These are phyloP conservation scores for Catharus ustulatus DNA, from an alignment of 2,797 vertebrate species.

Conservation along the genomic window DNA sequence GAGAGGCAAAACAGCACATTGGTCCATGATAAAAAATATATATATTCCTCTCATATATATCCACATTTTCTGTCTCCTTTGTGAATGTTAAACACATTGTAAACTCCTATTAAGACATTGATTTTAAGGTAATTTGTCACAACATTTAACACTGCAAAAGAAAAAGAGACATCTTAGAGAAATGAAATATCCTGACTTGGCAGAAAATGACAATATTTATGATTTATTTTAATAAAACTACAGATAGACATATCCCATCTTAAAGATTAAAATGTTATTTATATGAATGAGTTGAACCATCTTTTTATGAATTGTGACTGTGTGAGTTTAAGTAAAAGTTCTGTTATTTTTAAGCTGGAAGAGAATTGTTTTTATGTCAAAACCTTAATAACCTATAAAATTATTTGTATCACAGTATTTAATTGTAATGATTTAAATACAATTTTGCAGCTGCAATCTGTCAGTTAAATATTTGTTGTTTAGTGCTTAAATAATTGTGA, in stretches of 20 bases:
- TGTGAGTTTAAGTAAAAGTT: not conserved
- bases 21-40: not conserved
- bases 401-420: not conserved
- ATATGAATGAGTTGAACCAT: not conserved
- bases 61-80: not conserved
- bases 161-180: not conserved
- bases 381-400: not conserved
- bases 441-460: not conserved
- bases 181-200: not conserved
- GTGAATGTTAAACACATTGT: not conserved
- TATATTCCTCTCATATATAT: not conserved
- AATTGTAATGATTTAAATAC: not conserved
- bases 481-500: not conserved
- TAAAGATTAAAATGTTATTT: not conserved
- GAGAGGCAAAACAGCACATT: not conserved
- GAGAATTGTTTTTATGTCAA: not conserved
- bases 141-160: not conserved
- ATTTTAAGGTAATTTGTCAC: not conserved
- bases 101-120: not conserved
- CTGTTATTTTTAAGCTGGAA: not conserved
- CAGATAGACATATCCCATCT: not conserved
- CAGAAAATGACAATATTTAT: not conserved
- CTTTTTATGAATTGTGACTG: not conserved
- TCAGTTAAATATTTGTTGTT: conserved; percentile 18
- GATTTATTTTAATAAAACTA: not conserved